Conservation (phyloP, 2,113 vertebrate species). For the Mobula hypostoma region DNA sequence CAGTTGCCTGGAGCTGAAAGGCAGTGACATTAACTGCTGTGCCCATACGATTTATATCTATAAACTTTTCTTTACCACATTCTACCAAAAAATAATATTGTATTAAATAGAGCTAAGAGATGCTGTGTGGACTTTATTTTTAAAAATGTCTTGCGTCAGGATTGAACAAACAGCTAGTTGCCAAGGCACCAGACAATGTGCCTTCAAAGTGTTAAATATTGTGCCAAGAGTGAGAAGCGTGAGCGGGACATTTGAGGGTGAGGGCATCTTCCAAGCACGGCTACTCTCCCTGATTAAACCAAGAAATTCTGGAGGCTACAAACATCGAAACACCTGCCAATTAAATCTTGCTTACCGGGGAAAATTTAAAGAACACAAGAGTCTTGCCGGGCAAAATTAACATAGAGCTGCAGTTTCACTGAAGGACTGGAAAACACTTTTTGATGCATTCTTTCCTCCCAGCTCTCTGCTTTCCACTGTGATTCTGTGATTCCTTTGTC, state of each 20-base stretch:
- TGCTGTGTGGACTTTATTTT: background rate
- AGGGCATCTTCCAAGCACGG: background rate
- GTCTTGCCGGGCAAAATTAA: background rate
- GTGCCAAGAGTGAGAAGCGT: background rate
- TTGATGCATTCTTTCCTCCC: no score
- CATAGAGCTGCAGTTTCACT: background rate
- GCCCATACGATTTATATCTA: background rate
- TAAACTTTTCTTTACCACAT: background rate
- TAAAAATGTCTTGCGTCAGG: background rate
- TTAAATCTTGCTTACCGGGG: background rate
- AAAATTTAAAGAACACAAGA: background rate
- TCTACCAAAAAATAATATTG: background rate
- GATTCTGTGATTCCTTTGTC: no score
- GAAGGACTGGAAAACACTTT: background rate
- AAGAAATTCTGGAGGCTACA: background rate
- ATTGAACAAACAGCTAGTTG: background rate
- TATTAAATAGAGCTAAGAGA: background rate
- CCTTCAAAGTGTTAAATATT: background rate
- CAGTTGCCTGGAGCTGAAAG: no score
- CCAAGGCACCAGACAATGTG: background rate
- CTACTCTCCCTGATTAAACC: background rate
- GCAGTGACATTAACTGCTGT: no score
- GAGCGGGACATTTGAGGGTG: no score
- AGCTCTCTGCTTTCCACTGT: no score
- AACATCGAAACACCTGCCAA: background rate